phyloP scores from a whole-genome alignment of 2,888 invertebrate genomes.

The Sceliomorpha sp. region DNA sequence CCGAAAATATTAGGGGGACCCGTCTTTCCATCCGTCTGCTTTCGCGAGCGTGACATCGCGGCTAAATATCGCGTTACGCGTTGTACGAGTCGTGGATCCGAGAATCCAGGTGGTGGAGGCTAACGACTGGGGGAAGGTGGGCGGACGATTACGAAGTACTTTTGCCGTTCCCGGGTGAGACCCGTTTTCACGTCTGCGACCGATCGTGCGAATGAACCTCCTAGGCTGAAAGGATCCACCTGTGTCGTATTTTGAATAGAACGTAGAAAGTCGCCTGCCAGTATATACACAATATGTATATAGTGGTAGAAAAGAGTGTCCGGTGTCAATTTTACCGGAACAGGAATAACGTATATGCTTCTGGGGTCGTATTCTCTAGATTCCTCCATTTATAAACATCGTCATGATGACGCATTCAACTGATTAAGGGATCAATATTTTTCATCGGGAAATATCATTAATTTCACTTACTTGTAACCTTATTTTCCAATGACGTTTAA shows the following conservation, averaged over 20 bases:
- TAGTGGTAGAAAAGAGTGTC: slow-evolving; percentile 1
- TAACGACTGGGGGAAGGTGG: slow-evolving; percentile 13
- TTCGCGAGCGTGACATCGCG: background rate
- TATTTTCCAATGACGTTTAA: too few relatives aligned
- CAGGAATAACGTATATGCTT: slow-evolving; percentile 3
- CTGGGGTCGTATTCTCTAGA: slow-evolving; percentile 6
- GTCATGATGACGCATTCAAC: too few relatives aligned
- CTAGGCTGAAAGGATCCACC: slow-evolving; percentile 15
- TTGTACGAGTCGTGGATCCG: slow-evolving; percentile 2
- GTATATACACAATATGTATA: background rate
- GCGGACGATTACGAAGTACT: slow-evolving; percentile 8
- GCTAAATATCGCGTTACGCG: slow-evolving; percentile 7
- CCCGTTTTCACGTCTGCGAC: slow-evolving; percentile 6
- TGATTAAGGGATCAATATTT: too few relatives aligned
- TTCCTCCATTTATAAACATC: too few relatives aligned
- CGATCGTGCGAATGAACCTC: slow-evolving; percentile 12
- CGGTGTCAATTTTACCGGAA: slow-evolving; percentile 14
- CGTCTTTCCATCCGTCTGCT: slow-evolving; percentile 5
- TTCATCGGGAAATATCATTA: too few relatives aligned
- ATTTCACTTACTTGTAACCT: too few relatives aligned
- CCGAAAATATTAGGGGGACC: slow-evolving; percentile 7
- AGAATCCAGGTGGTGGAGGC: background rate
- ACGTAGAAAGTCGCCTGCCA: slow-evolving; percentile 9
- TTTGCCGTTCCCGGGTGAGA: background rate
- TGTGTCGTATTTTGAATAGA: slow-evolving; percentile 19